These are phyloP conservation scores for Lepus americanus DNA, from an alignment of 2,113 vertebrate genomes.

Conservation along the genomic window DNA sequence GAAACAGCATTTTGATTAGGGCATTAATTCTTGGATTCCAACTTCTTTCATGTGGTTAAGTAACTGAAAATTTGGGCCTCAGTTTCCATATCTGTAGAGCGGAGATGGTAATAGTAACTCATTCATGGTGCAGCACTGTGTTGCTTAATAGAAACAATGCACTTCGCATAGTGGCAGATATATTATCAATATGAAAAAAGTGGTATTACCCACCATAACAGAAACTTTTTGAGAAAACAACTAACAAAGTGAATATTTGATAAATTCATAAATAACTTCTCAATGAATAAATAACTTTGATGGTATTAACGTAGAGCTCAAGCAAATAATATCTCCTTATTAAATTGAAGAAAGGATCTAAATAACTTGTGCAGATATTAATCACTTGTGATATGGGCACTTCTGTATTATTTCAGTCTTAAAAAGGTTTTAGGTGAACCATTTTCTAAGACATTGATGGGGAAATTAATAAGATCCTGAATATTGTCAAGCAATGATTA, in stretches of 20 bases:
- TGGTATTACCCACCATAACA: too few species aligned
- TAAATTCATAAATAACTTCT: background rate
- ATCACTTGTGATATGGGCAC: background rate
- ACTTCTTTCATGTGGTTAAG: background rate
- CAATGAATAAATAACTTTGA: slow-evolving; percentile 10
- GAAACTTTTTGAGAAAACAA: background rate
- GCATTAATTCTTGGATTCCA: background rate
- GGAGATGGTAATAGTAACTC: background rate
- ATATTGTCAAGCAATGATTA: background rate
- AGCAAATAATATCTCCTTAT: background rate
- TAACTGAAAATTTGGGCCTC: background rate
- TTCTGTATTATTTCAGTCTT: background rate
- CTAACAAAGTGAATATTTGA: background rate
- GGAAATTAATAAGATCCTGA: background rate
- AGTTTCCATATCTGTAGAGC: background rate
- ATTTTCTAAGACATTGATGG: background rate
- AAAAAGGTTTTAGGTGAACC: background rate
- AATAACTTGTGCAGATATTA: background rate
- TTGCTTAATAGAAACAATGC: background rate
- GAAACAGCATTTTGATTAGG: background rate
- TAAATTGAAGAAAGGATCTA: background rate
- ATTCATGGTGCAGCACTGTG: background rate
- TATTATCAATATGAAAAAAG: background rate
- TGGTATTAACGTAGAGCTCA: slow-evolving; percentile 5
- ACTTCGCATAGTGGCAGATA: background rate